Evolutionary conservation across 1,140 invertebrate genomes (phyloP).

Genomic region (Cydia strobilella): DNA sequence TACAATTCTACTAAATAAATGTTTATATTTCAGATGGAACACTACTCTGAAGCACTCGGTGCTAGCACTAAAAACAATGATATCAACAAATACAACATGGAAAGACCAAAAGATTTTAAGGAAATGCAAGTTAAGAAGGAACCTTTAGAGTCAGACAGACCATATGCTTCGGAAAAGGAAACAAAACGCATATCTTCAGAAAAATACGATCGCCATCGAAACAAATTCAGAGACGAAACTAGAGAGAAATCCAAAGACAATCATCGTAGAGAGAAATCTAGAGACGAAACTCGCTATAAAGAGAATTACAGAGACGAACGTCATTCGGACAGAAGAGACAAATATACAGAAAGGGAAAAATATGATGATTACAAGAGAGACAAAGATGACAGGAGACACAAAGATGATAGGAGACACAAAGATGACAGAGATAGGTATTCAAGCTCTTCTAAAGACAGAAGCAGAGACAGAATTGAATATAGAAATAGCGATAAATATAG

Average conservation of each 20-base stretch:
- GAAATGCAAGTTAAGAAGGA: not conserved
- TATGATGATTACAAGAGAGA: not conserved
- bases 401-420: slow-evolving; percentile 4
- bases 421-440: slow-evolving; percentile 4
- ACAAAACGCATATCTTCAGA: not conserved
- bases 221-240: not conserved
- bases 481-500: slow-evolving; percentile 10
- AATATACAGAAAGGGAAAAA: not conserved
- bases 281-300: not conserved
- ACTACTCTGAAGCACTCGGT: slow-evolving; percentile 40
- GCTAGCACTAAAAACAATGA: slow-evolving; percentile 34
- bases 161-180: not conserved
- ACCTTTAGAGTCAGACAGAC: not conserved
- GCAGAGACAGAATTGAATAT: slow-evolving; percentile 11
- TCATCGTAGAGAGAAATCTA: not conserved
- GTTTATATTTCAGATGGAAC: slow-evolving; percentile 49
- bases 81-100: not conserved
- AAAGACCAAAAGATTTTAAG: not conserved
- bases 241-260: slow-evolving; percentile 13
- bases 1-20: not conserved
- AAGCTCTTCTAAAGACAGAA: slow-evolving; percentile 14
- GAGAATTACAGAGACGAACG: not conserved
- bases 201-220: not conserved
- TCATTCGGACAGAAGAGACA: not conserved
- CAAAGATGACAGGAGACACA: slow-evolving; percentile 16